Base-by-base conservation (phyloP, 2,113 vertebrate species). In the Cariama cristata region DNA sequence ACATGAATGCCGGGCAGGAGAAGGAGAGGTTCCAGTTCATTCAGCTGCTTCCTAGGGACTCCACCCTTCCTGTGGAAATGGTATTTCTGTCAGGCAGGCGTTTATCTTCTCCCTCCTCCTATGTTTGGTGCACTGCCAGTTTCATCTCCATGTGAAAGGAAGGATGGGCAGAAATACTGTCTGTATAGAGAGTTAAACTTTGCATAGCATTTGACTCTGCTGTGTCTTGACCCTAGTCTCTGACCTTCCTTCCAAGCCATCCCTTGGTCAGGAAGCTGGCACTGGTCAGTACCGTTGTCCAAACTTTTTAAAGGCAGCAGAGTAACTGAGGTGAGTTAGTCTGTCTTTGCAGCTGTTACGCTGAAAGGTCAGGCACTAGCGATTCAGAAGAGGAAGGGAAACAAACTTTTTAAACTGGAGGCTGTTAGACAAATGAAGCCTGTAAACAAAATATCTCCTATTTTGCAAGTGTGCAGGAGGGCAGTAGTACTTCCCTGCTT, bases 41-140 rank as follows among this genome's bases (percentile, higher is more conserved):
- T 96, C 90, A 68, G 84, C 77, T 90, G 93, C 93, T 95, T 97
- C 92, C 85, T 84, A 28, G 26, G 7, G n/a, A 42, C 87, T 88
- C 95, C 92, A 88, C 95, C 93, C 93, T 94, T 95, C 84, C 96
- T 64, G 5, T 62, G 66, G 73, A 91, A 91, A 44, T 52, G 45
- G 35, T 38, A 15, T 67, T 94, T 75, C 35, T 86, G 8, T 55
- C 2, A 3, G 81, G 38, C 73, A 64, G 71, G 67, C 86, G 18
- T 88, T 96, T 85, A 18, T 95, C 74, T 93, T 91, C 52, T 50
- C 52, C 33, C 50, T 74, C 27, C 38, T 49, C 68, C 56, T 20
- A 3, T 1, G 12, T 68, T 64, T 90, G 90, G 49, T 85, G 14
- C 19, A 2, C 33, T 64, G 87, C 91, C 81, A 87, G 62, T 59